Conservation (phyloP, 2,113 vertebrate genomes). For the Pachycephala philippinensis region DNA sequence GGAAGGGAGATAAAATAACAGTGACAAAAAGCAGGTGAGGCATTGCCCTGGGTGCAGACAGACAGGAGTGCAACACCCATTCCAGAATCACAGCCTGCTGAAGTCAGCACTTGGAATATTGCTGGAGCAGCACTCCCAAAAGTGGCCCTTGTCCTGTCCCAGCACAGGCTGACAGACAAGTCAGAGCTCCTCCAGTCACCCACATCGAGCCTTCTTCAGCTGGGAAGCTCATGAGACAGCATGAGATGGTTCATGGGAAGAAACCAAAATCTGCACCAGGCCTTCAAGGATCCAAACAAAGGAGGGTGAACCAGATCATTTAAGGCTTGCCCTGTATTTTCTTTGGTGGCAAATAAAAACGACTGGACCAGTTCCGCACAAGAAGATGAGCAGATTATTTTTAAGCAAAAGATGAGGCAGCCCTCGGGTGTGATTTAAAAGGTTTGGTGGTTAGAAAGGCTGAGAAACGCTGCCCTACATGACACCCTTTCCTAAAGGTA, state of each 20-base stretch:
- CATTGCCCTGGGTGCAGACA: background rate
- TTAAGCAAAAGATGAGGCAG: background rate
- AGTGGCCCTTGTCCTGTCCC: background rate
- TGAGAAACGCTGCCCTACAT: background rate
- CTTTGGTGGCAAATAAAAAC: background rate
- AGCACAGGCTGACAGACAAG: background rate
- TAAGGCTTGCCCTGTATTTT: background rate
- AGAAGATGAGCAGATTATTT: background rate
- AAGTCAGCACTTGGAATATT: background rate
- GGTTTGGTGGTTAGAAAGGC: background rate
- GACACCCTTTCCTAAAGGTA: background rate
- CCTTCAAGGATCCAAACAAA: background rate
- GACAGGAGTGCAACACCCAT: background rate
- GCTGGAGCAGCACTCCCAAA: background rate
- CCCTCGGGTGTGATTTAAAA: background rate
- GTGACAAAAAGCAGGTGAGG: background rate
- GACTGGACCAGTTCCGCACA: background rate
- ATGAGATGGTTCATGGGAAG: background rate
- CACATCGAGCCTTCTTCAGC: background rate
- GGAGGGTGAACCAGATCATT: background rate
- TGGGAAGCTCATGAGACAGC: background rate
- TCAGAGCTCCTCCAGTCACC: background rate
- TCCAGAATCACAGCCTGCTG: rapidly evolving
- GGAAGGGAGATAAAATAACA: background rate
- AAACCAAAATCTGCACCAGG: background rate